Conservation (phyloP, 2,113 vertebrate species). For the Alethe castanea region DNA sequence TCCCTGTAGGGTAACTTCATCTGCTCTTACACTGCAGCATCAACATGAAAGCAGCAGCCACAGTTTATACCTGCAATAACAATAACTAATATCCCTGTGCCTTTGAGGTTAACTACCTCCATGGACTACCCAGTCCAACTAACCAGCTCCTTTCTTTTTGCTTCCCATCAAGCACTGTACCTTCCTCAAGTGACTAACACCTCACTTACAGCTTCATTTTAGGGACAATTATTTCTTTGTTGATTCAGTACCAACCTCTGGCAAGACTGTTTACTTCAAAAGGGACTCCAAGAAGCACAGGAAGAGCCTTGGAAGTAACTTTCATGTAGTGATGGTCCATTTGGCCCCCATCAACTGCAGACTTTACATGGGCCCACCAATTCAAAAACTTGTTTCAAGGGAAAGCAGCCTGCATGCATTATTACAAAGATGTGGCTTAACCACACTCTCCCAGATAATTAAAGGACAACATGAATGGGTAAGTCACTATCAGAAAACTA, state of each 20-base stretch:
- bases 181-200: background rate
- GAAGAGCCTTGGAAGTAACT: background rate
- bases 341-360: background rate
- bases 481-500: background rate
- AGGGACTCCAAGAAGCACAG: background rate
- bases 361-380: background rate
- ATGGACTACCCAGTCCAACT: background rate
- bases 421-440: background rate
- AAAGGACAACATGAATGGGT: background rate
- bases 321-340: background rate
- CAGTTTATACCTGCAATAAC: background rate
- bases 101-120: background rate
- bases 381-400: background rate
- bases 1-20: constrained; percentile 47
- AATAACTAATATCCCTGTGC: background rate
- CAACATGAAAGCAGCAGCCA: background rate
- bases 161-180: background rate
- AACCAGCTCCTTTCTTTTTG: background rate
- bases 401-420: background rate
- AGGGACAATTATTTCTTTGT: background rate
- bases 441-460: background rate
- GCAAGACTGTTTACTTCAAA: background rate
- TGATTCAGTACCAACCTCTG: background rate
- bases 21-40: background rate
- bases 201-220: background rate